A percentile compares a stretch with the other conserved stretches of the same genome.
Conservation (phyloP, 2,797 vertebrate species). For the Ptychobarbus kaznakovi region DNA sequence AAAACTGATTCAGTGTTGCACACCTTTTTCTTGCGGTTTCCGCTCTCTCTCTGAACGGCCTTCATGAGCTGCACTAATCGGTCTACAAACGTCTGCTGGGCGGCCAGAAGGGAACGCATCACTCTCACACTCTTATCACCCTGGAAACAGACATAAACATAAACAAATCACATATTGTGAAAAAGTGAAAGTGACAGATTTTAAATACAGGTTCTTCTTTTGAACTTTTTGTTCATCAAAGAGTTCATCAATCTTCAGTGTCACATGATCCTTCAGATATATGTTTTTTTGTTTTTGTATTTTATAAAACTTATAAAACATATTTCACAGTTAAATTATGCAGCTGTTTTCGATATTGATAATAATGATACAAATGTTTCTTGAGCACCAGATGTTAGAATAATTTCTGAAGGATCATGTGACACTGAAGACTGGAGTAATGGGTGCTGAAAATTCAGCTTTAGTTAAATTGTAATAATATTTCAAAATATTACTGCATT, state of each 20-base stretch:
- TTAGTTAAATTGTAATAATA: not conserved
- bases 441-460: not conserved
- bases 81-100: constrained; percentile 97
- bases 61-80: constrained; percentile 97
- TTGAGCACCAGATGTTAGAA: not conserved
- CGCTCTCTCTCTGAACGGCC: constrained; percentile 96
- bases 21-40: constrained; percentile 98
- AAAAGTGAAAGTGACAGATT: not conserved
- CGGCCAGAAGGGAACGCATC: constrained; percentile 93
- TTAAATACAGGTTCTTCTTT: not conserved
- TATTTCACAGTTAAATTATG: not conserved
- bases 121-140: constrained; percentile 96
- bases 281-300: not conserved
- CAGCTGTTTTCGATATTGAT: not conserved
- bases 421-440: constrained; percentile 4
- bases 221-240: not conserved
- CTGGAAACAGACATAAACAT: constrained; percentile 68
- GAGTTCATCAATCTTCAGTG: not conserved
- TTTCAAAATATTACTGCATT: too few relatives aligned
- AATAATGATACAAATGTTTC: not conserved
- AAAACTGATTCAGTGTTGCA: not conserved
- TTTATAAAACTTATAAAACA: not conserved
- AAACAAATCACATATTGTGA: too few relatives aligned
- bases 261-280: not conserved
- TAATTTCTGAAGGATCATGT: not conserved